Base-by-base conservation (phyloP, 2,113 vertebrate species). In the Uria lomvia region DNA sequence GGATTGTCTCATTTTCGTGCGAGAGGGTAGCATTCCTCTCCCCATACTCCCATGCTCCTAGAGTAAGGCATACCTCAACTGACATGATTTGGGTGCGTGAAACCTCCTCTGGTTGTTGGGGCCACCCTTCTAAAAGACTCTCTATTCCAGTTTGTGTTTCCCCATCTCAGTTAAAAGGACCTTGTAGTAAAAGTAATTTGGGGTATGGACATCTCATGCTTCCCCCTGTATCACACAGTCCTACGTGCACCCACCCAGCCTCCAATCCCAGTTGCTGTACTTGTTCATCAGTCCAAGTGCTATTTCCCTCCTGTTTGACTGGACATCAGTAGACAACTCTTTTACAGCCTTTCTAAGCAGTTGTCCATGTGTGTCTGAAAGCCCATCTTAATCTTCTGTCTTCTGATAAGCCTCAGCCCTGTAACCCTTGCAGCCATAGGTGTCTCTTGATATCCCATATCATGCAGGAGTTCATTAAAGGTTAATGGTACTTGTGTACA, bases 61-160 rank as follows among this genome's bases (percentile, higher is more conserved):
- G 15, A 65, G 42, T 3, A 76, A 75, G 16, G 47, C 4, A 3
- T 36, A 62, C 13, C 19, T 5, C 24, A 24, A 0, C 6, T 7
- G 67, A 9, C 4, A 5, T 4, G 3, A 20, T 58, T n/a, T 71
- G 56, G n/a, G 7, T 43, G 8, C 24, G 19, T 1, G 1, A 80
- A 58, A 56, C 49, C 11, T 75, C 9, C 17, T 4, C 1, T 42
- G 38, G 11, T 42, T 80, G 3, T 72, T 72, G 27, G 32, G 12
- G 5, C 22, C 18, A 36, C 18, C 22, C 36, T 56, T 73, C 43
- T 8, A 18, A 60, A 72, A 68, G 43, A 40, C 14, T 65, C 20
- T 62, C 11, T 32, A 9, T 76, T 68, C 43, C 29, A 32, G 42
- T 6, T 83, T 36, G 5, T 29, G 22, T 67, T 86, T 67, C 19